phyloP scores from a whole-genome alignment of 2,797 vertebrate genomes.

The Cyprinella venusta region DNA sequence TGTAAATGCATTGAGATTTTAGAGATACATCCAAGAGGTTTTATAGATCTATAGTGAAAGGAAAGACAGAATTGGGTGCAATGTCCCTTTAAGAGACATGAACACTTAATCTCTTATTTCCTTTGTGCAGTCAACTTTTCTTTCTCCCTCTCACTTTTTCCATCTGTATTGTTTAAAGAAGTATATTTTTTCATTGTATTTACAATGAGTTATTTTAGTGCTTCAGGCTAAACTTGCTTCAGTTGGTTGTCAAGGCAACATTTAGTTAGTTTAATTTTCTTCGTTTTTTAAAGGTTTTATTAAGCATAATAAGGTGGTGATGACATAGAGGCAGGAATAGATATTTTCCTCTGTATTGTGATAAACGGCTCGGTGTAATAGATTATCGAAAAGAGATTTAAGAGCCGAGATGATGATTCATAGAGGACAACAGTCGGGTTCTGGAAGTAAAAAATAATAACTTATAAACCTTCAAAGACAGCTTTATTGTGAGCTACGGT shows the following conservation, averaged over 20 bases:
- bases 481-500: not conserved
- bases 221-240: not conserved
- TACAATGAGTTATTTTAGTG: not conserved
- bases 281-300: not conserved
- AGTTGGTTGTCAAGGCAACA: not conserved
- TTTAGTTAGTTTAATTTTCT: too few relatives aligned
- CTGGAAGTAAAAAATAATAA: not conserved
- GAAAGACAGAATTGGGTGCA: not conserved
- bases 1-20: not conserved
- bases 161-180: slow-evolving; percentile 92
- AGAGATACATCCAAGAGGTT: not conserved
- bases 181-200: not conserved
- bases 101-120: slow-evolving; percentile 4
- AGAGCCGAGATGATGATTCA: not conserved
- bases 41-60: not conserved
- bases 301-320: not conserved
- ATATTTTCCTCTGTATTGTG: not conserved
- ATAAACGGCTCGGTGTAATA: not conserved
- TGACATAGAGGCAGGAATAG: not conserved
- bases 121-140: not conserved
- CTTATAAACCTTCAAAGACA: not conserved
- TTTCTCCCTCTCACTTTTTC: slow-evolving; percentile 36
- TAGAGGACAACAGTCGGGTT: not conserved
- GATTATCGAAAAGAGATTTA: not conserved
- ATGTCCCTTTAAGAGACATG: not conserved